Evolutionary conservation across 2,888 invertebrate genomes (phyloP), one percentile per base, ranked within the genome.

Genomic region (Rapana venosa): DNA sequence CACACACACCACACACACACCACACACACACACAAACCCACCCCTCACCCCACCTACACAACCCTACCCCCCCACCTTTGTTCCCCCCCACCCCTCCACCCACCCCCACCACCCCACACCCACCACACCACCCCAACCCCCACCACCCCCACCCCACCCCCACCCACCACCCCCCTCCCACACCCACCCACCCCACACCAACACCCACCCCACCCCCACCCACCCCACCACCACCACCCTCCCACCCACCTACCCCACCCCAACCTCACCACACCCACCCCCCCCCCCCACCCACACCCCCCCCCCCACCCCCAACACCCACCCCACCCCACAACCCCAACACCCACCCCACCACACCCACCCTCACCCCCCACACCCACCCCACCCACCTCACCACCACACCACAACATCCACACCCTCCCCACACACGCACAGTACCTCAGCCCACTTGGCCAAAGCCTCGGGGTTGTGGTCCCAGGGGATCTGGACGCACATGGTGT

Each of bases 401-500:
- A 58, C 58, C 8, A 70, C 70, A 70, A 6, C 70, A 70, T 47
- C 1, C 74, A 74, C 74, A 30, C 74, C 0, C 74, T n/a, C 74
- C 0, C 74, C 74, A 74, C 74, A 30, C 74, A 26, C 26, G n/a
- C 26, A 74, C 8, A 22, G 22, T 74, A 98, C 98, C 96, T 97
- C 98, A 26, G 98, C 98, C 98, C 98, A 98, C 96, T 98, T 98
- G 1, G 98, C 97, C 17, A 98, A 96, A 30, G 98, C 98, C 93
- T 98, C 98, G 66, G 97, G 97, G 96, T 98, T 98, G 95, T 97
- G 97, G 95, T 98, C 98, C 98, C 98, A 98, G 0, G 98, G 98
- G 94, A 98, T 98, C 96, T 98, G 98, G 13, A 98, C 98, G 96
- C 98, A 98, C 93, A 98, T 98, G 0, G 98, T 98, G 96, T 98